Evolutionary conservation across 2,888 invertebrate species (phyloP).

Genomic region (Tromatobia lineatoria): DNA sequence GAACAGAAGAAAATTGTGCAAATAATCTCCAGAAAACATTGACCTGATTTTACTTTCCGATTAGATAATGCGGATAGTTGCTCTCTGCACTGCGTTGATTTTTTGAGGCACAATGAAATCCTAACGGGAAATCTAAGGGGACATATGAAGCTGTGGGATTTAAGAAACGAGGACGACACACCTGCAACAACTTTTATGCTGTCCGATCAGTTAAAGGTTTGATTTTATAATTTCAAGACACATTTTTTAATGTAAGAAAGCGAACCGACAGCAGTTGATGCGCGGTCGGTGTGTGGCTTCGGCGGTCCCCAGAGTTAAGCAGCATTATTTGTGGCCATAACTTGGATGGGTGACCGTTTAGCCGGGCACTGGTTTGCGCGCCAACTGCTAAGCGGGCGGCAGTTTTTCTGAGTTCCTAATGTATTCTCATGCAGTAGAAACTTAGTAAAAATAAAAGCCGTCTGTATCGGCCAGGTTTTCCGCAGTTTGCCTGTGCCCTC

Average conservation of each 20-base stretch:
- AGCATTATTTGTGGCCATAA: too few species aligned
- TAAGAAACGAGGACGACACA: slow-evolving; percentile 88
- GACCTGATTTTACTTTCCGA: slow-evolving; percentile 69
- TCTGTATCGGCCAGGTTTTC: too few species aligned
- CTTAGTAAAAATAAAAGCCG: too few species aligned
- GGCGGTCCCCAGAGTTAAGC: too few species aligned
- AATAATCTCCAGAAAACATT: not conserved
- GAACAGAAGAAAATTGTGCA: not conserved
- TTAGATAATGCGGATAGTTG: slow-evolving; percentile 93
- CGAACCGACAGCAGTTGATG: too few species aligned
- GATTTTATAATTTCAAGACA: slow-evolving; percentile 6
- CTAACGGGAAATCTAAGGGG: slow-evolving; percentile 95
- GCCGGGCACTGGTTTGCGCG: too few species aligned
- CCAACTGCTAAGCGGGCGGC: too few species aligned
- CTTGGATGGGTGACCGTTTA: too few species aligned
- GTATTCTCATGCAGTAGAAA: too few species aligned
- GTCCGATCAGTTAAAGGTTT: slow-evolving; percentile 88
- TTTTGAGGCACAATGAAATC: slow-evolving; percentile 91
- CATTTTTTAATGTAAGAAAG: not conserved
- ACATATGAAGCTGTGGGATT: slow-evolving; percentile 96
- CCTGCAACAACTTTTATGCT: slow-evolving; percentile 91
- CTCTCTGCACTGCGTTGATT: slow-evolving; percentile 91
- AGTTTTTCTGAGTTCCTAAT: too few species aligned
- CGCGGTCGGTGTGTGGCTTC: too few species aligned
- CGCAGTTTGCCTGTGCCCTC: too few species aligned